Percentiles rank a stretch among this genome's conserved stretches.
These are phyloP conservation scores for Nomada ruficornis DNA, from an alignment of 2,888 invertebrate species.

Conservation along the genomic window DNA sequence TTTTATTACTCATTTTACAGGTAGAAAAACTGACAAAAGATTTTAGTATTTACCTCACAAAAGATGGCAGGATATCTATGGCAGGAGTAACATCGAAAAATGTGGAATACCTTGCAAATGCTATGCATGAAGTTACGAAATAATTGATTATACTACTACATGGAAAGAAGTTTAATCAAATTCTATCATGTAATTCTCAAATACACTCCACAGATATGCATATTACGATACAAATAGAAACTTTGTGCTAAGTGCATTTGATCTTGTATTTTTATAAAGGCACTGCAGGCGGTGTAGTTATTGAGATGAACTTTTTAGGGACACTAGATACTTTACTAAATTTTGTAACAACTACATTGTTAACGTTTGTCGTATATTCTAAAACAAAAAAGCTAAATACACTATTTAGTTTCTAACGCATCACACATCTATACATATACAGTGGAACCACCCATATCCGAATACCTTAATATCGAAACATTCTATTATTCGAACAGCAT, in stretches of 20 bases:
- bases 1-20: constrained; percentile 83
- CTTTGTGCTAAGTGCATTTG: constrained; percentile 65
- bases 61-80: constrained; percentile 99
- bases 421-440: not conserved
- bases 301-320: not conserved
- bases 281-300: constrained; percentile 76
- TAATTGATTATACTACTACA: constrained; percentile 80
- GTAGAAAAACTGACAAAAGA: constrained; percentile 95
- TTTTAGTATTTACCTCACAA: constrained; percentile 96
- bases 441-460: no score
- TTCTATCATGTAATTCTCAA: constrained; percentile 26
- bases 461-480: no score
- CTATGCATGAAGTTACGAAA: constrained; percentile 96
- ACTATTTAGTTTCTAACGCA: not conserved
- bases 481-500: no score
- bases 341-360: not conserved
- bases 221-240: constrained; percentile 21
- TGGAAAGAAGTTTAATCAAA: constrained; percentile 3
- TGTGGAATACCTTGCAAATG: constrained; percentile 96
- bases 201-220: constrained; percentile 23
- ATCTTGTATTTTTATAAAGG: constrained; percentile 72
- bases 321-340: not conserved
- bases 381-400: not conserved
- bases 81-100: constrained; percentile 98
- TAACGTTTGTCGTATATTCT: not conserved